Percentiles rank a stretch among this genome's conserved stretches.
Conservation (phyloP, 2,113 vertebrate genomes). For the Ornithorhynchus anatinus region DNA sequence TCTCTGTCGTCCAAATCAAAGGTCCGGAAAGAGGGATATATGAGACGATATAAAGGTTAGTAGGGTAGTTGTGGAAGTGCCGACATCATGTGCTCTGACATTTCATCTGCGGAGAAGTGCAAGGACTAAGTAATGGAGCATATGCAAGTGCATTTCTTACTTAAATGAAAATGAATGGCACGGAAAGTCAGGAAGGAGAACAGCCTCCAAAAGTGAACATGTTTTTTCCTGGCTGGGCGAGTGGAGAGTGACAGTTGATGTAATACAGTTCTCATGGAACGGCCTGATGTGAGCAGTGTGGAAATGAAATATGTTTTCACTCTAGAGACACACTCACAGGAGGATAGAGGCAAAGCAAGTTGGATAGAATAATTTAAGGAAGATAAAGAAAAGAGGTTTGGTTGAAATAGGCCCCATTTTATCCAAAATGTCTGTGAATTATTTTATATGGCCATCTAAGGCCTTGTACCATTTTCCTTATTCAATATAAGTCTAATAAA, state of each 20-base stretch:
- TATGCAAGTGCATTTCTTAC: neutral
- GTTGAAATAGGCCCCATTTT: neutral
- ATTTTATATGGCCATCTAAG: no score
- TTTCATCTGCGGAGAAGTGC: neutral
- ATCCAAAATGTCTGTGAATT: neutral
- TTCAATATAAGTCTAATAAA: no score
- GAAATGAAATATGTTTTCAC: constrained; percentile 9
- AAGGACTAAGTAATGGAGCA: neutral
- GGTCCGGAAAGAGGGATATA: no score
- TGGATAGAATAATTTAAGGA: constrained; percentile 17
- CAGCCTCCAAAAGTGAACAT: neutral
- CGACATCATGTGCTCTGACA: neutral
- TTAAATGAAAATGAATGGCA: neutral
- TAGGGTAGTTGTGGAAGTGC: no score
- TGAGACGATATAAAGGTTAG: no score
- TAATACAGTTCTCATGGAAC: neutral
- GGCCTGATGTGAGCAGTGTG: neutral
- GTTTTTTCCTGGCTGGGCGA: constrained; percentile 19
- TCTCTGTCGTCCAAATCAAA: no score
- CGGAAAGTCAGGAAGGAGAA: neutral
- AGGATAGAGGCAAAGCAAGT: neutral
- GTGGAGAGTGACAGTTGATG: neutral
- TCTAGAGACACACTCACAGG: neutral
- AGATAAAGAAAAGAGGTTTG: neutral
- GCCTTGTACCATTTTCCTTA: no score